These are phyloP conservation scores for Synergus gifuensis DNA, from an alignment of 2,888 invertebrate species.

Conservation along the genomic window DNA sequence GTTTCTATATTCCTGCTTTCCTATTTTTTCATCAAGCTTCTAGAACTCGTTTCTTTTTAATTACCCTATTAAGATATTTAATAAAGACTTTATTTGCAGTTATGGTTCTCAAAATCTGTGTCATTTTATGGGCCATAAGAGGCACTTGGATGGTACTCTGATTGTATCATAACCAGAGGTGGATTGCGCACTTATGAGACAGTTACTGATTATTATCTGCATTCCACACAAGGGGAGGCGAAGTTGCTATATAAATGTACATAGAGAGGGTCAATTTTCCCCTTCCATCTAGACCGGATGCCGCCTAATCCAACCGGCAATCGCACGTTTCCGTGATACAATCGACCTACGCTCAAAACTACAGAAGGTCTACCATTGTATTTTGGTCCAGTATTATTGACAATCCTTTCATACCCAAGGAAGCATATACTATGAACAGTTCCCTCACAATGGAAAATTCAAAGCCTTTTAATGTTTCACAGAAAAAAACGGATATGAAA, in stretches of 20 bases:
- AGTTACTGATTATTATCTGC: background rate
- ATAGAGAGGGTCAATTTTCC: background rate
- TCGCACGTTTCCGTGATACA: background rate
- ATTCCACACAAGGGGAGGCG: background rate
- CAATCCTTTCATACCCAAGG: background rate
- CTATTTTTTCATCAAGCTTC: background rate
- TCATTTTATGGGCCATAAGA: background rate
- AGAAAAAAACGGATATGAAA: too few species aligned
- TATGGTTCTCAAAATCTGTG: background rate
- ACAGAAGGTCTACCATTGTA: background rate
- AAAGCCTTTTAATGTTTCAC: background rate
- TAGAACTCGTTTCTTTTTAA: background rate
- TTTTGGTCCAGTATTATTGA: background rate
- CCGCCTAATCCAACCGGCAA: background rate
- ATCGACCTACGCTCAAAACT: background rate
- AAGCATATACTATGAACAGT: background rate
- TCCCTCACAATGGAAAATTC: background rate
- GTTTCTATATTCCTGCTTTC: background rate
- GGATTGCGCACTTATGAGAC: conserved; percentile 7
- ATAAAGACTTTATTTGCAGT: background rate
- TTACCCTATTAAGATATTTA: background rate
- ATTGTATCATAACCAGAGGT: background rate
- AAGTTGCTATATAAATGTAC: background rate
- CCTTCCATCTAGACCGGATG: background rate
- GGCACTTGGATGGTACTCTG: conserved; percentile 7